phyloP scores from a whole-genome alignment of 2,797 vertebrate genomes.

The Micromesistius poutassou region DNA sequence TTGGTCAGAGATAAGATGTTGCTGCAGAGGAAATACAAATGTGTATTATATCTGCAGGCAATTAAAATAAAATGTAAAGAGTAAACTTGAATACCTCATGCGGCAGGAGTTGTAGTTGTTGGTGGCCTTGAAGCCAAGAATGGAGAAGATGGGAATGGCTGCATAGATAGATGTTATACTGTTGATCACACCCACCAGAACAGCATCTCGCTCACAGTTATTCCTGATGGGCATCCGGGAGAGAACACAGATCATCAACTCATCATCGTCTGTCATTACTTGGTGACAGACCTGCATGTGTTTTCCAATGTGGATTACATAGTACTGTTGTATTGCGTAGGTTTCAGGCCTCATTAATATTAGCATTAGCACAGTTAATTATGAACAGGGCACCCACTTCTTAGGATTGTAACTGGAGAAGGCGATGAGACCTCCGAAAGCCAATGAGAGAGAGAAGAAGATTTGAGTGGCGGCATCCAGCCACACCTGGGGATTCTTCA shows the following conservation, averaged over 20 bases:
- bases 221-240: constrained; percentile 70
- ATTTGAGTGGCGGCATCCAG: constrained; percentile 91
- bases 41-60: neutral
- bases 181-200: constrained; percentile 83
- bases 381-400: constrained; percentile 63
- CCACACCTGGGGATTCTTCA: constrained; percentile 85
- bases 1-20: constrained; percentile 82
- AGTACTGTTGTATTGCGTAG: neutral
- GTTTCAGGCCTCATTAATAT: neutral
- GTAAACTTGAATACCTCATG: constrained; percentile 60
- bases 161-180: constrained; percentile 87
- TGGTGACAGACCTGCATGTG: neutral
- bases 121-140: constrained; percentile 91
- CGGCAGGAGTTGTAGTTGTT: constrained; percentile 70
- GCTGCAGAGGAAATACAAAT: constrained; percentile 62
- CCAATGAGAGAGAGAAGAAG: constrained; percentile 91
- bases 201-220: constrained; percentile 84
- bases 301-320: neutral
- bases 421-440: constrained; percentile 86
- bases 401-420: constrained; percentile 87
- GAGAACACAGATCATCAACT: neutral
- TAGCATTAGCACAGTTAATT: neutral
- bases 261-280: constrained; percentile 27
- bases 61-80: neutral
- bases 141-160: constrained; percentile 84